Evolutionary conservation across 53 echinoderm and acorn worm genomes (phyloP), one percentile per base, ranked within the genome.

Genomic region (Echinarachnius parma): DNA sequence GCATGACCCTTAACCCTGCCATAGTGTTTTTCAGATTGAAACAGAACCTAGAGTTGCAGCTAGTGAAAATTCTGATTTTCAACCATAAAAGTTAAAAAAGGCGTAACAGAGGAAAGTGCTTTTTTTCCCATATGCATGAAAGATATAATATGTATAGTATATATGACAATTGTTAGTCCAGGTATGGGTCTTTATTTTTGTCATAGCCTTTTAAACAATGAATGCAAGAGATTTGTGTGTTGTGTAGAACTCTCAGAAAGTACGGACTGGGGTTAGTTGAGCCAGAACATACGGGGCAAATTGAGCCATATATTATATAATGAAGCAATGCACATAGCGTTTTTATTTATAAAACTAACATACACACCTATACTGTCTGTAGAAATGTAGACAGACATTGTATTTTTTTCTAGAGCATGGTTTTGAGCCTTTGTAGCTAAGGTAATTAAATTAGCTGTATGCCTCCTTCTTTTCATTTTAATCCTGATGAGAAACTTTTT

Each of bases 131-230:
- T 24, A 66, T 47, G 66, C 48, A 46, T 16, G 5, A 47, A 22
- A 46, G 48, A 45, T 66, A 45, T 66, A 47, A 47, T 46, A 66
- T 66, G 16, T 46, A 66, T 3, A 66, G 45, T 21, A 46, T n/a
- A n/a, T 46, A 66, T 47, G 48, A 66, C 47, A 25, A 46, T 66
- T 66, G 48, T 48, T 45, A 66, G 47, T 47, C 46, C 66, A 46
- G 3, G 66, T 66, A 66, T 66, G 16, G 16, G 28, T 23, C 48
- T 24, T 29, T 21, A 66, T 47, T 46, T 27, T 66, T 46, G 16
- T 18, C 49, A 66, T 66, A 46, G 64, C 23, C 42, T 33, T 36
- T 36, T 22, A 39, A 7, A 66, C 48, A 31, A 66, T 66, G 13
- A 18, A 66, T 66, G 28, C 66, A 66, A 10, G 46, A 16, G 8